Evolutionary conservation across 2,113 vertebrate genomes (phyloP).

Genomic region (Xenopus laevis): DNA sequence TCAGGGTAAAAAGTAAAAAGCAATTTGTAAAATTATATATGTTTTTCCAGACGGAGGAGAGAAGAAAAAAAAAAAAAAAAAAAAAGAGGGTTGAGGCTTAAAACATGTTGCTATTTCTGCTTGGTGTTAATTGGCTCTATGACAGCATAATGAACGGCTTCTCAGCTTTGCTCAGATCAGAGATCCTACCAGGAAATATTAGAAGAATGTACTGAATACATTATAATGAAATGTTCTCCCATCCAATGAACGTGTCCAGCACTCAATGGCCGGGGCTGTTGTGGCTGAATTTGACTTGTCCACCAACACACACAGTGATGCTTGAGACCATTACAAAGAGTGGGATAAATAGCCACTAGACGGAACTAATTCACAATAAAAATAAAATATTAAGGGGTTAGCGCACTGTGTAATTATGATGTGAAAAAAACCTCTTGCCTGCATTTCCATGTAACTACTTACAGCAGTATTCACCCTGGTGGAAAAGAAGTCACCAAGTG

Average conservation of each 20-base stretch:
- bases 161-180: slow-evolving; percentile 29
- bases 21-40: slow-evolving; percentile 48
- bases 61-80: not conserved
- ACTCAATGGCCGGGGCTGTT: not conserved
- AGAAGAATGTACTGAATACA: slow-evolving; percentile 15
- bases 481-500: too few species aligned
- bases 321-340: too few species aligned
- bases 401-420: too few species aligned
- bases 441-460: too few species aligned
- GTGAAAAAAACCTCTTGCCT: too few species aligned
- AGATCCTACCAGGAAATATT: slow-evolving; percentile 24
- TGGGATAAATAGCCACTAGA: too few species aligned
- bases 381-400: too few species aligned
- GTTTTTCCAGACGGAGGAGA: slow-evolving; percentile 31
- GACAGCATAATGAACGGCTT: slow-evolving; percentile 44
- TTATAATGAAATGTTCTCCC: slow-evolving; percentile 28
- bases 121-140: slow-evolving; percentile 45
- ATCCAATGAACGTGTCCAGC: not conserved
- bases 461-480: too few species aligned
- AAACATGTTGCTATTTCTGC: slow-evolving; percentile 43
- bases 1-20: slow-evolving; percentile 45
- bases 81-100: slow-evolving; percentile 34
- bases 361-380: too few species aligned
- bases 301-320: too few species aligned
- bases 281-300: not conserved